phyloP scores from a whole-genome alignment of 2,113 vertebrate species.

The Lamprotornis superbus region DNA sequence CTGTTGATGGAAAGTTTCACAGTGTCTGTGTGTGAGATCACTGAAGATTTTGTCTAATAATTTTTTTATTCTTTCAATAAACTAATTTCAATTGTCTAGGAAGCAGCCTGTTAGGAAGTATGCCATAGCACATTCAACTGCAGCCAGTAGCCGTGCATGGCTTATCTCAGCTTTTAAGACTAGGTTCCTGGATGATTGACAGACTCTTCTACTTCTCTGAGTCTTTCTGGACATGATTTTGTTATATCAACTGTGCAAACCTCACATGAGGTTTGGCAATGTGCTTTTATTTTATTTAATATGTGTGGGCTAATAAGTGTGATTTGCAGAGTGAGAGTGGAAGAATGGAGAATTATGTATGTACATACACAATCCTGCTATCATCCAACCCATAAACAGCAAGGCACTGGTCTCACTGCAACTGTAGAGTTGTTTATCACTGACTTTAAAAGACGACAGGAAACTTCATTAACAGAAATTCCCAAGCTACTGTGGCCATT shows the following conservation, averaged over 20 bases:
- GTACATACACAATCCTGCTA: not conserved
- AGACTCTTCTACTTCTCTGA: not conserved
- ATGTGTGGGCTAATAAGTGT: not conserved
- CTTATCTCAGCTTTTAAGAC: not conserved
- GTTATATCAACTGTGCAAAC: not conserved
- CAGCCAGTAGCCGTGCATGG: not conserved
- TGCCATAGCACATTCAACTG: fast-evolving
- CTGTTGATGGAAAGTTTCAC: not conserved
- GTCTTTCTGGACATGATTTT: not conserved
- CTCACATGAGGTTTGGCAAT: not conserved
- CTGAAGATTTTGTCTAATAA: not conserved
- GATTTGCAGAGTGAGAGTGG: not conserved
- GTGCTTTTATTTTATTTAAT: not conserved
- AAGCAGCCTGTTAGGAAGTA: not conserved
- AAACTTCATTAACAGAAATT: not conserved
- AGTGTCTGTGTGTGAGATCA: not conserved
- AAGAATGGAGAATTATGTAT: not conserved
- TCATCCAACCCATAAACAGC: not conserved
- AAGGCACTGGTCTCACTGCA: not conserved
- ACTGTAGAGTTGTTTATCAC: not conserved
- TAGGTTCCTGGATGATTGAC: not conserved
- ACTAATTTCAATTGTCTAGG: not conserved
- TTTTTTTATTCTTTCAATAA: not conserved
- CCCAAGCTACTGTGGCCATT: not conserved
- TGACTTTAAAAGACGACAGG: not conserved